Evolutionary conservation across 2,888 invertebrate genomes (phyloP).

Genomic region (Torymus tubicola): DNA sequence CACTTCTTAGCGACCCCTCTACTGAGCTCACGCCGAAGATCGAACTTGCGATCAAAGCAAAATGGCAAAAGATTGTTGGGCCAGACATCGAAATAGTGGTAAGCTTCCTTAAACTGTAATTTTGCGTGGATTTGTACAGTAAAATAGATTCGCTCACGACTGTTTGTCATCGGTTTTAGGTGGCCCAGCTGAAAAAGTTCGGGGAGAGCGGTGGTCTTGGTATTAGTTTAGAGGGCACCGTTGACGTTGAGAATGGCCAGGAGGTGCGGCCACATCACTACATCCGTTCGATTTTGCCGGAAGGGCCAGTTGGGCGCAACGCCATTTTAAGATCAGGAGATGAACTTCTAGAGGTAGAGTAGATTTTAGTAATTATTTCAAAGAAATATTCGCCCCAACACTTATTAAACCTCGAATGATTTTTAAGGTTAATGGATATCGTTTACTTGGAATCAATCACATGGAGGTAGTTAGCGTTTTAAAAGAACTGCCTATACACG

Average conservation of each 20-base stretch:
- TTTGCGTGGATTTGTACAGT: neutral
- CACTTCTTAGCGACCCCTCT: constrained; percentile 76
- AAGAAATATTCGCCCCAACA: too few relatives aligned
- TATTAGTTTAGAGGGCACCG: constrained; percentile 98
- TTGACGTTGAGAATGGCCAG: constrained; percentile 97
- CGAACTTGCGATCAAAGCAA: constrained; percentile 87
- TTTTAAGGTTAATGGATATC: constrained; percentile 91
- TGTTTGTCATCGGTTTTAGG: constrained; percentile 77
- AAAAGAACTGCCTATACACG: constrained; percentile 93
- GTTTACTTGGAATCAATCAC: constrained; percentile 94
- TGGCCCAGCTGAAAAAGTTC: constrained; percentile 94
- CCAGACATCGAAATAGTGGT: constrained; percentile 91
- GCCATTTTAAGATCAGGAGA: constrained; percentile 94
- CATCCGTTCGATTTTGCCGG: constrained; percentile 96
- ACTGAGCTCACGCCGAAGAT: constrained; percentile 80
- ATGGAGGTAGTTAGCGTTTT: constrained; percentile 97
- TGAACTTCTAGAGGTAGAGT: constrained; percentile 88
- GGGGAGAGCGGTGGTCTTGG: constrained; percentile 94
- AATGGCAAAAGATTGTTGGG: constrained; percentile 89
- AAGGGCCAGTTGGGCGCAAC: constrained; percentile 97
- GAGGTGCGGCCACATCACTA: constrained; percentile 99
- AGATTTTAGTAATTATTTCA: neutral
- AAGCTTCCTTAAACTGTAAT: constrained; percentile 69
- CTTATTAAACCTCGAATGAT: constrained; percentile 3
- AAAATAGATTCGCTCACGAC: too few relatives aligned